Base-by-base conservation (phyloP, 2,888 invertebrate genomes). In the Sisyra terminalis region DNA sequence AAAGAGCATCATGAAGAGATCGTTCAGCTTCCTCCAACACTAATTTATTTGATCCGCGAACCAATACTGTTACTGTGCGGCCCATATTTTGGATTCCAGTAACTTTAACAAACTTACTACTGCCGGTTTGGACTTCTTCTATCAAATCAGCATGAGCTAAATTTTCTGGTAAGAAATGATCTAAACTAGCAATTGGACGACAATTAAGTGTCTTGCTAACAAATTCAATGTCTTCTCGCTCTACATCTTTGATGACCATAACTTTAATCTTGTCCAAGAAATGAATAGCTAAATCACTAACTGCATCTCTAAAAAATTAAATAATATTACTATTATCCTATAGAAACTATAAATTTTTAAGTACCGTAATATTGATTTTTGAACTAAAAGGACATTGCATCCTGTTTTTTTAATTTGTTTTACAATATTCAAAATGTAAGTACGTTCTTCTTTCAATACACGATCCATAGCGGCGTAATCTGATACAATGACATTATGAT, bases 381-480 rank as follows among this genome's bases (percentile, higher is more conserved):
- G 79, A 45, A 99, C 92, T 42, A 99, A 72, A 10, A 99, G 72
- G 9, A 99, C 92, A 66, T 90, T 99, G 66, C 98, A 99, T 2
- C 97, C 97, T 45, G 92, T 76, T 58, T 96, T 97, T 64, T 99
- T 99, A 50, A 99, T 90, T 63, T 96, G 92, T 62, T 99, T 99
- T 4, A 96, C 90, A 56, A 98, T 93, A 57, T 99, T 96, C 44
- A 99, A 69, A 53, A 98, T 94, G 62, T 99, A 99, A 42, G 89
- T 77, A 42, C 98, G 78, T 63, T 99, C 98, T 62, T 99, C 98
- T 57, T 93, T 87, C 46, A 99, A 64, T 1, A 98, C 92, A 45
- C 98, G 77, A 63, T 99, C 98, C 98, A 99, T 99, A 40, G 96
- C 96, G n/a, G 96, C 80, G 62, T 99, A 99, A 62, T 99, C 98